These are phyloP conservation scores for Takifugu bimaculatus DNA, from an alignment of 2,113 vertebrate genomes.

Conservation along the genomic window DNA sequence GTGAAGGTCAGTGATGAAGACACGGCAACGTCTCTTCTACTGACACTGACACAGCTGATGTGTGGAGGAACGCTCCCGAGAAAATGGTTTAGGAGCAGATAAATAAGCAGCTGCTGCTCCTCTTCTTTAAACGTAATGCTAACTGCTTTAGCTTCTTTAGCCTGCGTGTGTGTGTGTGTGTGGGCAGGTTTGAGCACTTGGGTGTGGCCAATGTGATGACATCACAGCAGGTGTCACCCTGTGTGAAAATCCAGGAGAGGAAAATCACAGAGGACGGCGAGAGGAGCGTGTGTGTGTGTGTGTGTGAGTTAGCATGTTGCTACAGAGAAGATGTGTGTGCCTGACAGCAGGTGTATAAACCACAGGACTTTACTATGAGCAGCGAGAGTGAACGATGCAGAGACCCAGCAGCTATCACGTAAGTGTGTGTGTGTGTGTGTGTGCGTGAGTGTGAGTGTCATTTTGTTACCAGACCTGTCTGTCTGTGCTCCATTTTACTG, in stretches of 20 bases:
- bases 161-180: constrained; percentile 1
- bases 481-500: constrained; percentile 6
- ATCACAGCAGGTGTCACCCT: constrained; percentile 4
- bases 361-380: constrained; percentile 22
- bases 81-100: too few species aligned
- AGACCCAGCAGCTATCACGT: constrained; percentile 66
- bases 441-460: constrained; percentile 18
- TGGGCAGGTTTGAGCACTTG: neutral
- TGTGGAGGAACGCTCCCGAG: too few species aligned
- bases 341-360: neutral
- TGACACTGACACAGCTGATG: too few species aligned
- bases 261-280: constrained; percentile 25
- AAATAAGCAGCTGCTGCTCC: too few species aligned
- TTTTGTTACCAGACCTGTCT: neutral
- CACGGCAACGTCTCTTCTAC: too few species aligned
- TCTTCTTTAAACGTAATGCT: too few species aligned
- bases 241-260: constrained; percentile 19
- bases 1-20: too few species aligned
- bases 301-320: constrained; percentile 6
- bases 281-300: constrained; percentile 4
- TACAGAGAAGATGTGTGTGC: neutral
- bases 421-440: constrained; percentile 44
- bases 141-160: neutral
- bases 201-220: constrained; percentile 25
- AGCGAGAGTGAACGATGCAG: constrained; percentile 37